These are phyloP conservation scores for Neopipo cinnamomea DNA, from an alignment of 2,113 vertebrate genomes.

Conservation along the genomic window DNA sequence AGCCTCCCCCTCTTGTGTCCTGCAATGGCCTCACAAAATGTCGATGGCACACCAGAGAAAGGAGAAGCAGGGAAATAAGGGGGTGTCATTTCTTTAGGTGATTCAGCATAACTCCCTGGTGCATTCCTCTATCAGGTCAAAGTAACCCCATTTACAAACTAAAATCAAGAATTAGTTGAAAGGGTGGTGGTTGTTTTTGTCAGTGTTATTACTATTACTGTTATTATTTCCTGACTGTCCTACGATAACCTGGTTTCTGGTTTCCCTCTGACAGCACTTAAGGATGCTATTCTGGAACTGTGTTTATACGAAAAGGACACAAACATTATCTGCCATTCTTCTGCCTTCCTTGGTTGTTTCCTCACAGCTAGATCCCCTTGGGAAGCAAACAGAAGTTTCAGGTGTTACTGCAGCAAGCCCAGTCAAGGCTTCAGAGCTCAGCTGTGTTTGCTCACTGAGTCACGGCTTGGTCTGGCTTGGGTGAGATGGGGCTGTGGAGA, in stretches of 20 bases:
- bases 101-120: not conserved
- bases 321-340: not conserved
- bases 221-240: not conserved
- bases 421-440: not conserved
- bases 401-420: not conserved
- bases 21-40: not conserved
- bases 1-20: not conserved
- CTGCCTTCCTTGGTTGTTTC: not conserved
- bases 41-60: not conserved
- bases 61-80: not conserved
- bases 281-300: not conserved
- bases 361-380: not conserved
- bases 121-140: not conserved
- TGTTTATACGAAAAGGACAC: not conserved
- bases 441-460: constrained; percentile 26
- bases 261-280: not conserved
- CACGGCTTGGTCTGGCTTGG: not conserved
- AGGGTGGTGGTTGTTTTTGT: not conserved
- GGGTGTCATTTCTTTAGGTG: not conserved
- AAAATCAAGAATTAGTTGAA: not conserved
- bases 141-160: not conserved
- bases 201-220: not conserved
- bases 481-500: not conserved
- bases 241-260: not conserved
- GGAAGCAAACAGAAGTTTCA: not conserved